phyloP scores from a whole-genome alignment of 1,140 invertebrate species.

The Ips typographus region DNA sequence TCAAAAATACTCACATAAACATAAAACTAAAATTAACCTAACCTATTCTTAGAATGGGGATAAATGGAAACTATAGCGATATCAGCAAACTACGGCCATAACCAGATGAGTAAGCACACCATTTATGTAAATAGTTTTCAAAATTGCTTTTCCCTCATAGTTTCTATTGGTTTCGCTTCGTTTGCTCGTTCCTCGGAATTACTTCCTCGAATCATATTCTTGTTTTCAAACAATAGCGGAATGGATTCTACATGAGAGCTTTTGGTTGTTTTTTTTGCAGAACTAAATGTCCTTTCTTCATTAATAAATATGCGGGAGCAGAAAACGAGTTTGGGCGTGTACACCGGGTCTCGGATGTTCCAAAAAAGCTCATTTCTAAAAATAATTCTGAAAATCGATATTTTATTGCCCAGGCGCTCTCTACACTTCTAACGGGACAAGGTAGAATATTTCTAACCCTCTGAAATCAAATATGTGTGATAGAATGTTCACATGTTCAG shows the following conservation, averaged over 20 bases:
- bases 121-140: conserved; percentile 33
- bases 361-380: background rate
- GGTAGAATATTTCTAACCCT: too few relatives aligned
- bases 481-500: too few relatives aligned
- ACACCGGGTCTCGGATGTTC: background rate
- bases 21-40: too few relatives aligned
- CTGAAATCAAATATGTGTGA: too few relatives aligned
- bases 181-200: conserved; percentile 1
- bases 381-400: background rate
- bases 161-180: conserved; percentile 23
- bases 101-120: conserved; percentile 16
- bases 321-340: too few relatives aligned
- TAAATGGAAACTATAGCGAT: conserved; percentile 16
- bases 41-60: background rate
- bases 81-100: conserved; percentile 19
- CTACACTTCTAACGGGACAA: too few relatives aligned
- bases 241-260: too few relatives aligned
- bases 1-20: too few relatives aligned
- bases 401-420: background rate
- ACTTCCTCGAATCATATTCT: conserved; percentile 1
- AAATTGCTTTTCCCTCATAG: conserved; percentile 24
- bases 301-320: too few relatives aligned
- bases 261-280: too few relatives aligned
- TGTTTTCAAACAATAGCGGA: background rate
- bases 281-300: too few relatives aligned